Evolutionary conservation across 2,888 invertebrate species (phyloP), one percentile per base, ranked within the genome.

Genomic region (Orchesella flavescens): DNA sequence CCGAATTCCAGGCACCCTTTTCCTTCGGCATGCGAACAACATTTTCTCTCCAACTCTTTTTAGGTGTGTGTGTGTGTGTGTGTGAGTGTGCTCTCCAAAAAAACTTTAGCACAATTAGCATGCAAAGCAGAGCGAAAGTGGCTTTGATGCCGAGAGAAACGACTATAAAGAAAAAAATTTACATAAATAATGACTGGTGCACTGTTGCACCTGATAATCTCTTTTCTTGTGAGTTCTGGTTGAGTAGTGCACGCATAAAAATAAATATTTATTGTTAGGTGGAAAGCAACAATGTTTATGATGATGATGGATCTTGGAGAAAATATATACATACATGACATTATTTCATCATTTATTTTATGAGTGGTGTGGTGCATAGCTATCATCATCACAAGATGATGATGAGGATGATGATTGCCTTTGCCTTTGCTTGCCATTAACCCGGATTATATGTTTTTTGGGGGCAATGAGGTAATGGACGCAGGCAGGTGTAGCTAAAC

Each of bases 41-140:
- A 19, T 57, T 34, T 7, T 34, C 34, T 7, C n/a, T n/a, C n/a
- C n/a, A n/a, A 34, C 34, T 34, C 34, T 2, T 53, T 53, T 53
- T 57, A 57, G 10, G 19, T 19, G 19, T 57, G 55, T 10, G n/a
- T 55, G 55, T 55, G 55, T 55, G 55, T 55, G 46, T 17, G 55
- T n/a, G n/a, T 15, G n/a, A n/a, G 7, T 55, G 10, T 57, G 10
- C 19, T 63, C 63, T 24, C 19, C 10, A 34, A 63, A 10, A 61
- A 10, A 24, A 79, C 57, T 72, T 80, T 66, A 80, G 74, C 68
- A 53, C 80, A 73, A 80, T 80, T 80, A 80, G 66, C 72, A 80
- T 80, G 73, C 74, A 80, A 49, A 79, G 65, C 63, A 57, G n/a
- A 34, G 34, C 34, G 34, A 34, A 34, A 34, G 34, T 34, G 34